phyloP scores from a whole-genome alignment of 2,888 invertebrate species.

The Microchrysa polita region DNA sequence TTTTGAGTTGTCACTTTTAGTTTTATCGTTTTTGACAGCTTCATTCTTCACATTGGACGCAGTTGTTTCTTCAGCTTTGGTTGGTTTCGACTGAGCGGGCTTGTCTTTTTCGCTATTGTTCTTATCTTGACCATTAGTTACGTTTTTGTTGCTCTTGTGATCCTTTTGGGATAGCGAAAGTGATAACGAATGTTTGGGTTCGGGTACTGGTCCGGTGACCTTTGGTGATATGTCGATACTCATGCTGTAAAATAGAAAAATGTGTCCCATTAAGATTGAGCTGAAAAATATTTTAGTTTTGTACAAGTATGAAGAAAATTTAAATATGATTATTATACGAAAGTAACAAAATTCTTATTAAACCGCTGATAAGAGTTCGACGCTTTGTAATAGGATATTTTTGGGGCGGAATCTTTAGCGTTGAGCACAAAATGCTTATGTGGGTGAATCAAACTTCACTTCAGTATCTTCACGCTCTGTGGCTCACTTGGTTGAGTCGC shows the following conservation, averaged over 20 bases:
- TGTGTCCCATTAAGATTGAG: too few species aligned
- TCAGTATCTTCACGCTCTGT: too few species aligned
- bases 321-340: too few species aligned
- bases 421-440: too few species aligned
- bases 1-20: neutral
- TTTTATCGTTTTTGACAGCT: neutral
- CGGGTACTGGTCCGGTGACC: neutral
- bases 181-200: neutral
- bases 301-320: too few species aligned
- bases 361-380: too few species aligned
- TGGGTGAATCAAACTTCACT: too few species aligned
- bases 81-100: neutral
- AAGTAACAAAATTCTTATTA: too few species aligned
- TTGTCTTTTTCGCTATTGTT: neutral
- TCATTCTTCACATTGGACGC: neutral
- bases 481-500: too few species aligned
- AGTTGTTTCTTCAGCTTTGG: neutral
- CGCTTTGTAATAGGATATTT: too few species aligned
- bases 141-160: neutral
- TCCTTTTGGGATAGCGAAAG: neutral
- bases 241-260: conserved; percentile 13
- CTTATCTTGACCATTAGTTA: conserved; percentile 5
- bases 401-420: too few species aligned
- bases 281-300: too few species aligned
- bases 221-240: neutral